Evolutionary conservation across 2,888 invertebrate species (phyloP).

Genomic region (Trissolcus brochymenae): DNA sequence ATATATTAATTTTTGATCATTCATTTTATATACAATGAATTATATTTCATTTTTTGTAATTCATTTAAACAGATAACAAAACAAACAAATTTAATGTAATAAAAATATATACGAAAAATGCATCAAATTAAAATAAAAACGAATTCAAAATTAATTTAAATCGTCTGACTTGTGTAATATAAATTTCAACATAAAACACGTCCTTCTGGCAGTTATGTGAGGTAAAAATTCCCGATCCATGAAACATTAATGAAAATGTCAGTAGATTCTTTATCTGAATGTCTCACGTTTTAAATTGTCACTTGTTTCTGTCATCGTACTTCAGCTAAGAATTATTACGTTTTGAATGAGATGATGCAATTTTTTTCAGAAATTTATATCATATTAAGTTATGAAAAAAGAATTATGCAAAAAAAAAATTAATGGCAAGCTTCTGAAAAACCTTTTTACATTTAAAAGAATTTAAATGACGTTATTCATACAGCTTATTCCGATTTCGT

Average conservation of each 20-base stretch:
- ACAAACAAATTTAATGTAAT: too few species aligned
- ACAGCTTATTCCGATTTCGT: neutral
- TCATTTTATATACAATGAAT: too few species aligned
- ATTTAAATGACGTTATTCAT: constrained; percentile 39
- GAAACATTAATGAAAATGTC: constrained; percentile 30
- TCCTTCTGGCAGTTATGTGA: too few species aligned
- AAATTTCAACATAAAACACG: too few species aligned
- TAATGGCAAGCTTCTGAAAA: too few species aligned
- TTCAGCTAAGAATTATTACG: constrained; percentile 14
- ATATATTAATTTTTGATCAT: too few species aligned
- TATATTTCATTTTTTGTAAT: too few species aligned
- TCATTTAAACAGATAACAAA: too few species aligned
- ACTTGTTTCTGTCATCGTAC: constrained; percentile 24
- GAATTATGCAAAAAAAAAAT: constrained; percentile 5
- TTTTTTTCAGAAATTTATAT: constrained; percentile 28
- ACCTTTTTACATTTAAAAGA: neutral
- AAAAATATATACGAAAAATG: too few species aligned
- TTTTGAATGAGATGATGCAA: constrained; percentile 15
- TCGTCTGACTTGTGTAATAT: too few species aligned
- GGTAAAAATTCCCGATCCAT: neutral
- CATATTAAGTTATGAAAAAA: constrained; percentile 22
- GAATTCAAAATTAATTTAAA: too few species aligned
- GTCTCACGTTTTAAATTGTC: constrained; percentile 34
- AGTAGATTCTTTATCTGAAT: constrained; percentile 9
- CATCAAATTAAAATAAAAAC: too few species aligned